Evolutionary conservation across 2,888 invertebrate species (phyloP).

Genomic region (Mylabris sibirica): DNA sequence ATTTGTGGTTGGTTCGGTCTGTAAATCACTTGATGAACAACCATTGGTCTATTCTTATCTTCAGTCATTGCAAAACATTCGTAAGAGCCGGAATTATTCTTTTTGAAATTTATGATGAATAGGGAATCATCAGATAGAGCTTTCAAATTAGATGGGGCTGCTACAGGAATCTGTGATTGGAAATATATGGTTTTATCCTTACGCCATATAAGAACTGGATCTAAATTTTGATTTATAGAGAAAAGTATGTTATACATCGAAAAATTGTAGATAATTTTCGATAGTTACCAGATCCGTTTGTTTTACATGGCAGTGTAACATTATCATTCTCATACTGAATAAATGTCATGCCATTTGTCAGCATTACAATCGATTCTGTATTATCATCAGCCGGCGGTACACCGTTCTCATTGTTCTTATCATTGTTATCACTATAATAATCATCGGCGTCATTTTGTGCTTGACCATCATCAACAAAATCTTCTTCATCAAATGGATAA

Average conservation of each 20-base stretch:
- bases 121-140: conserved; percentile 1
- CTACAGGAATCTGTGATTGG: background rate
- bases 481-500: conserved; percentile 7
- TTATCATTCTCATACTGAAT: conserved; percentile 2
- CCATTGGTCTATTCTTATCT: conserved; percentile 34
- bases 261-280: background rate
- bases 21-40: conserved; percentile 46
- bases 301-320: conserved; percentile 26
- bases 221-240: background rate
- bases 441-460: conserved; percentile 36
- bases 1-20: conserved; percentile 46
- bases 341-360: background rate
- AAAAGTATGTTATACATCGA: background rate
- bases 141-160: background rate
- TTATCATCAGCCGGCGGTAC: background rate
- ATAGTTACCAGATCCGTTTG: conserved; percentile 24
- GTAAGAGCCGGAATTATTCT: conserved; percentile 22
- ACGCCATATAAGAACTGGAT: conserved; percentile 20
- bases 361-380: conserved; percentile 10
- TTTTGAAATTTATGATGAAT: conserved; percentile 4
- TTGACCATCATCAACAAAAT: conserved; percentile 33
- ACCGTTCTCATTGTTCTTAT: conserved; percentile 5
- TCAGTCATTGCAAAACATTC: conserved; percentile 28
- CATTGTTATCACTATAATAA: conserved; percentile 9
- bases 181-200: conserved; percentile 30